Conservation (phyloP, 30 jellyfish, hydroid and myxozoan genomes). For the Cassiopea xamachana region DNA sequence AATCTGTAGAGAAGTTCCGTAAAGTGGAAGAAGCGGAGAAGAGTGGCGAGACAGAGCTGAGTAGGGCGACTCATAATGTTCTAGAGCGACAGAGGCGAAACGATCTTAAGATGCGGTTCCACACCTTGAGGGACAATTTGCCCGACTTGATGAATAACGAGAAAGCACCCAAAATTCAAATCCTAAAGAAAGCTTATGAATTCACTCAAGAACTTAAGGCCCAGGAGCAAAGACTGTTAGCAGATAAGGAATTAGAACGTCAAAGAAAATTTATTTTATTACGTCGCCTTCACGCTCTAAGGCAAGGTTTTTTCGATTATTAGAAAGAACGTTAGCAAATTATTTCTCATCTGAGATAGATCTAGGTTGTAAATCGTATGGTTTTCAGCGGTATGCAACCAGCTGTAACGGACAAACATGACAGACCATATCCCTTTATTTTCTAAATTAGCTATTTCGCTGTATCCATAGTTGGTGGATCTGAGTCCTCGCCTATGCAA, state of each 20-base stretch:
- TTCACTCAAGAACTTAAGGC: slow-evolving; percentile 73
- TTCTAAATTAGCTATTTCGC: too few species aligned
- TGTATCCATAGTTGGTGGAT: too few species aligned
- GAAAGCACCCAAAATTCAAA: slow-evolving; percentile 96
- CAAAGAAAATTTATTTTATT: slow-evolving; percentile 82
- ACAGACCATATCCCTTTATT: too few species aligned
- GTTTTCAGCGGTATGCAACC: slow-evolving; percentile 20
- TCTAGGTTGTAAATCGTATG: background rate
- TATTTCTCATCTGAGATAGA: background rate
- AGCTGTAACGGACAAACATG: background rate
- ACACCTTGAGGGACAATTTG: slow-evolving; percentile 84
- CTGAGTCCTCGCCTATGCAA: too few species aligned
- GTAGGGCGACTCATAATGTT: slow-evolving; percentile 96
- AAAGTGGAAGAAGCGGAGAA: slow-evolving; percentile 46
- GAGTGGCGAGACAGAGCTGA: slow-evolving; percentile 66
- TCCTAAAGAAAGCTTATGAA: slow-evolving; percentile 87
- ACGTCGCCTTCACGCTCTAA: slow-evolving; percentile 67
- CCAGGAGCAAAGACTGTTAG: slow-evolving; percentile 91
- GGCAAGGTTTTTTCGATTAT: slow-evolving; percentile 75
- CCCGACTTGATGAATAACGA: slow-evolving; percentile 90
- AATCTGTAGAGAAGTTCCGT: slow-evolving; percentile 41
- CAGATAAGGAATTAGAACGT: slow-evolving; percentile 89
- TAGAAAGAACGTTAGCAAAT: background rate
- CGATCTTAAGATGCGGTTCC: slow-evolving; percentile 94
- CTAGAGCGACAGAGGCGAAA: slow-evolving; percentile 94